Conservation (phyloP, 2,888 invertebrate genomes). For the Copidosoma aretas region DNA sequence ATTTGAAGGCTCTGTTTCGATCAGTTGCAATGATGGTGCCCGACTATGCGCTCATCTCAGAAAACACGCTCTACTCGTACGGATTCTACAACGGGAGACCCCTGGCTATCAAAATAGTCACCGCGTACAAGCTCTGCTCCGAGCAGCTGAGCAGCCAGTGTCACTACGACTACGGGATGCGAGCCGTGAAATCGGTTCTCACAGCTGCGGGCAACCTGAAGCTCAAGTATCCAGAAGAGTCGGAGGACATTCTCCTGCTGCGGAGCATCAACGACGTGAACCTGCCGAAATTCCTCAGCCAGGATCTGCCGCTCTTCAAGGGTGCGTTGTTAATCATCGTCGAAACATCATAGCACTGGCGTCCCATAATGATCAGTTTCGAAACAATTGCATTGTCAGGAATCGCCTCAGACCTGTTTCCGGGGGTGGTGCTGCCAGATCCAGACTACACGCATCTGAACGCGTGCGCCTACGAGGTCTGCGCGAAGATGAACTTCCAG, state of each 20-base stretch:
- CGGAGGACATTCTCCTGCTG: conserved; percentile 68
- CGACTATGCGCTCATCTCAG: conserved; percentile 69
- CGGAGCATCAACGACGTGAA: conserved; percentile 74
- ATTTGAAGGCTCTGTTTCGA: conserved; percentile 69
- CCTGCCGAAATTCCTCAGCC: conserved; percentile 70
- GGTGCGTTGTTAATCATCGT: conserved; percentile 45
- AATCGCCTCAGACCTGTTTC: conserved; percentile 72
- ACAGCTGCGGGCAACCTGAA: conserved; percentile 72
- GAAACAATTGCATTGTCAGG: conserved; percentile 61
- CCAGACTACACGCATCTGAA: conserved; percentile 81
- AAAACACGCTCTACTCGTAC: conserved; percentile 69
- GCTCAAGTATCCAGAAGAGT: conserved; percentile 68
- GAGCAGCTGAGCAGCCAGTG: conserved; percentile 71
- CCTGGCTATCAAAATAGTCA: conserved; percentile 71
- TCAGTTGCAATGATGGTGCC: conserved; percentile 73
- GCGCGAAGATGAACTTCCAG: conserved; percentile 78
- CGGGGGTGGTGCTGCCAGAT: conserved; percentile 66
- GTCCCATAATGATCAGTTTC: too few species aligned
- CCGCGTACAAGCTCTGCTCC: conserved; percentile 70
- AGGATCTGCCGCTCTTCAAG: conserved; percentile 67
- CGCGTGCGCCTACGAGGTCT: conserved; percentile 70
- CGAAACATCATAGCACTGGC: neutral
- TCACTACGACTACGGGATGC: conserved; percentile 75
- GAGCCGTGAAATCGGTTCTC: conserved; percentile 72
- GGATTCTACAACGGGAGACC: conserved; percentile 70